A percentile compares a stretch with the other conserved stretches of the same genome.
phyloP scores from a whole-genome alignment of 2,888 invertebrate genomes.

The Lepidochitona cinerea region DNA sequence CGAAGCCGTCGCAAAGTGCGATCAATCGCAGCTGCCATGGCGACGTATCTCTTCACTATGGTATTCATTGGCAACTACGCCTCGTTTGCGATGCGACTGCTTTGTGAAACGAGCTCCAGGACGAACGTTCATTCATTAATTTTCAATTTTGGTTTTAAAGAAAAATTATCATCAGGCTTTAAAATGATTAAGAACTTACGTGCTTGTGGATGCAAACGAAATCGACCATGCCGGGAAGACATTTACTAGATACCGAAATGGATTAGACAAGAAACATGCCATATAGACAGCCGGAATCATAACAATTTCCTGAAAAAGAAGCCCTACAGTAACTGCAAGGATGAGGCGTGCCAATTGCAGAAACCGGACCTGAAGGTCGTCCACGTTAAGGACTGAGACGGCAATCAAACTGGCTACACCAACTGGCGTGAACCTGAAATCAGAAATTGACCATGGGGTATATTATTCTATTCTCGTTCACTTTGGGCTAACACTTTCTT shows the following conservation, averaged over 20 bases:
- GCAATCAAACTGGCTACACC: slow-evolving; percentile 55
- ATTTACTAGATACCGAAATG: not conserved
- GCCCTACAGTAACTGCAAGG: slow-evolving; percentile 40
- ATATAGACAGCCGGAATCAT: slow-evolving; percentile 39
- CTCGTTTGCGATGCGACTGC: no score
- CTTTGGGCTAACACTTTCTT: not conserved
- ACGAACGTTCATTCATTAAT: no score
- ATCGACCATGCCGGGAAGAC: not conserved
- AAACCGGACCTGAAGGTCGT: slow-evolving; percentile 36
- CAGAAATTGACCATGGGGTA: not conserved
- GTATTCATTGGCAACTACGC: no score
- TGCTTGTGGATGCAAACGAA: slow-evolving; percentile 46
- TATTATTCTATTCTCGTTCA: not conserved
- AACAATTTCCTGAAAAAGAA: slow-evolving; percentile 41
- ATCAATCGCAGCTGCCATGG: no score
- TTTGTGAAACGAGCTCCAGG: no score
- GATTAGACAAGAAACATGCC: not conserved
- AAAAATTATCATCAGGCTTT: no score
- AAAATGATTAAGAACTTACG: slow-evolving; percentile 41
- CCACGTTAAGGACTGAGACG: slow-evolving; percentile 35
- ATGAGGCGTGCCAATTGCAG: slow-evolving; percentile 45
- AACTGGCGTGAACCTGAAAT: slow-evolving; percentile 49
- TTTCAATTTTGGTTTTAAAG: no score
- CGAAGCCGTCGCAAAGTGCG: no score
- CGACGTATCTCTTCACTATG: no score